These are phyloP conservation scores for Mobula birostris DNA, from an alignment of 2,113 vertebrate genomes.

Conservation along the genomic window DNA sequence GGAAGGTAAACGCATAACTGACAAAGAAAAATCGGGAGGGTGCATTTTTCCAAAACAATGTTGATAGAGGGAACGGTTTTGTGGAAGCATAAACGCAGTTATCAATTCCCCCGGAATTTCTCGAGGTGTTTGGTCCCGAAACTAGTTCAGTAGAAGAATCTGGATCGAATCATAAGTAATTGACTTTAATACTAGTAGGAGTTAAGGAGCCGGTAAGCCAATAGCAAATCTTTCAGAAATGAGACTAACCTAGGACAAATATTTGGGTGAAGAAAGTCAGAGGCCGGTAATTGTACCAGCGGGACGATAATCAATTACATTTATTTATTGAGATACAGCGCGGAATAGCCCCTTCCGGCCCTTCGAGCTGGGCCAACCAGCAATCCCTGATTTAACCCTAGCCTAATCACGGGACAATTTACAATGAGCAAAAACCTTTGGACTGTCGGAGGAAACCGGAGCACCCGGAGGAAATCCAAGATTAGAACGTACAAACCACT, in stretches of 20 bases:
- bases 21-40: neutral
- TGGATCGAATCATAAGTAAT: neutral
- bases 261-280: neutral
- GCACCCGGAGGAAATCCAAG: too few species aligned
- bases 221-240: neutral
- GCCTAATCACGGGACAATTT: too few species aligned
- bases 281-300: neutral
- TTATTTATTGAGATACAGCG: too few species aligned
- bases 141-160: neutral
- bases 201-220: neutral
- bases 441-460: too few species aligned
- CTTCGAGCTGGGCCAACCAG: too few species aligned
- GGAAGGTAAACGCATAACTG: too few species aligned
- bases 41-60: neutral
- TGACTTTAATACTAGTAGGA: neutral
- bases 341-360: too few species aligned
- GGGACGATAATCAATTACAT: too few species aligned
- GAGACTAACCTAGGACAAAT: neutral
- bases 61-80: neutral
- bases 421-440: too few species aligned
- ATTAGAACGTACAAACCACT: too few species aligned
- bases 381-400: too few species aligned
- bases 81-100: neutral
- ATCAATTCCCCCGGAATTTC: neutral
- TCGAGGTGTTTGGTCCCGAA: neutral